Conservation (phyloP, 1,140 invertebrate genomes). For the Drosophila leontia region DNA sequence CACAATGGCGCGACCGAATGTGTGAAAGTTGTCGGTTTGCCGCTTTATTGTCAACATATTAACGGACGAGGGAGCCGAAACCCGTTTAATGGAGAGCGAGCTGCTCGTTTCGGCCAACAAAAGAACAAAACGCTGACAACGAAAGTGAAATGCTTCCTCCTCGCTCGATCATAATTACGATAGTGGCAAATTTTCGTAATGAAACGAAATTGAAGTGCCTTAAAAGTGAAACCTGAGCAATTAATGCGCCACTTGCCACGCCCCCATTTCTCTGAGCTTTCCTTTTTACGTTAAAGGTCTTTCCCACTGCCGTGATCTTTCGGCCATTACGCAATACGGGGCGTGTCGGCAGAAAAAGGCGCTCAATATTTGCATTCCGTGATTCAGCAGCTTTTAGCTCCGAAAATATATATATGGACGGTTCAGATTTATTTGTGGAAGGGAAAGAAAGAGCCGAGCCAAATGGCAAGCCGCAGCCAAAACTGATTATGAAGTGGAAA, state of each 20-base stretch:
- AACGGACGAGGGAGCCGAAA: conserved; percentile 53
- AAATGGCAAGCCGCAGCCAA: conserved; percentile 47
- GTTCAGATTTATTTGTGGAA: conserved; percentile 10
- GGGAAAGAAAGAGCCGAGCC: conserved; percentile 37
- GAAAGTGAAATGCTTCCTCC: conserved; percentile 75
- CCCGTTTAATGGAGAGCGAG: conserved; percentile 57
- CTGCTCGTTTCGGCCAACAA: conserved; percentile 68
- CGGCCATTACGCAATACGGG: conserved; percentile 65
- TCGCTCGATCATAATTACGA: conserved; percentile 67
- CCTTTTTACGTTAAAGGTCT: conserved; percentile 27
- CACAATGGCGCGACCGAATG: conserved; percentile 56
- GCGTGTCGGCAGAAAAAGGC: conserved; percentile 55
- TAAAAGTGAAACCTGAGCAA: conserved; percentile 81
- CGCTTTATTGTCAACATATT: conserved; percentile 78
- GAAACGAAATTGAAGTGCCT: conserved; percentile 71
- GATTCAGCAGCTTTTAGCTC: conserved; percentile 21
- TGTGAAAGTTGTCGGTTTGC: conserved; percentile 80
- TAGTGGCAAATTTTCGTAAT: conserved; percentile 77
- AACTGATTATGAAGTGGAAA: conserved; percentile 78
- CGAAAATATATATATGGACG: not conserved
- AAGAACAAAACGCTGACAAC: conserved; percentile 70
- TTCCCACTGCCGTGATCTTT: conserved; percentile 21
- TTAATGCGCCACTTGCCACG: conserved; percentile 60
- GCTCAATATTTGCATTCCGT: conserved; percentile 60
- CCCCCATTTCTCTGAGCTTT: conserved; percentile 44